These are phyloP conservation scores for Bombus consobrinus DNA, from an alignment of 1,140 invertebrate genomes.

Conservation along the genomic window DNA sequence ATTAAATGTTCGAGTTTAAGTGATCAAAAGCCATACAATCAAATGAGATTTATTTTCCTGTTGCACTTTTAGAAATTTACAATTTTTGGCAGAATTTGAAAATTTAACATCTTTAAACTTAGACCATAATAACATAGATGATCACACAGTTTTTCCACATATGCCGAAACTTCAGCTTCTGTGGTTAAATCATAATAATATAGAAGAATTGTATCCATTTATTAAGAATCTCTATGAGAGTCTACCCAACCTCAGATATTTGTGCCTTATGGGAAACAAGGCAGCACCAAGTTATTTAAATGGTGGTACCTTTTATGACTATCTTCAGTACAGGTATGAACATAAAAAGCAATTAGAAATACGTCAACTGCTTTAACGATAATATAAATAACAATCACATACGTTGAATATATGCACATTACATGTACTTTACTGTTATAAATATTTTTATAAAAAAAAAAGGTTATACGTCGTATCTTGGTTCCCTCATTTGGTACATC, in stretches of 20 bases:
- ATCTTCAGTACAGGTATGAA: slow-evolving; percentile 89
- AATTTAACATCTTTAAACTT: slow-evolving; percentile 88
- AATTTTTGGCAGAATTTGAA: slow-evolving; percentile 87
- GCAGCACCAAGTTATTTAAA: slow-evolving; percentile 90
- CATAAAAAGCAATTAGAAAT: not conserved
- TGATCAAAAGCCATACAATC: not conserved
- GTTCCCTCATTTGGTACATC: slow-evolving; percentile 85
- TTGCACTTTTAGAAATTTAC: slow-evolving; percentile 85
- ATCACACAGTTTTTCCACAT: slow-evolving; percentile 86
- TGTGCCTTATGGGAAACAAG: slow-evolving; percentile 91
- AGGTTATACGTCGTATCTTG: slow-evolving; percentile 88
- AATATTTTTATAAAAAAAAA: slow-evolving; percentile 45
- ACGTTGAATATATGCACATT: slow-evolving; percentile 5
- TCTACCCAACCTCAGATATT: slow-evolving; percentile 86
- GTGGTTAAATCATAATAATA: slow-evolving; percentile 91
- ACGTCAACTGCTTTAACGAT: not conserved
- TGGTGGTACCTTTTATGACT: slow-evolving; percentile 89
- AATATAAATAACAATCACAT: not conserved
- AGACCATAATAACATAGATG: slow-evolving; percentile 88
- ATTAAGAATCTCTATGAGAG: slow-evolving; percentile 86
- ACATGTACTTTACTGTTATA: not conserved
- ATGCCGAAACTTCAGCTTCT: slow-evolving; percentile 87
- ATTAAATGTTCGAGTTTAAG: not conserved
- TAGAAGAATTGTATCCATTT: slow-evolving; percentile 88
- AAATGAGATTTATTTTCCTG: slow-evolving; percentile 29